Conservation (phyloP, 2,113 vertebrate genomes). For the Cromileptes altivelis region DNA sequence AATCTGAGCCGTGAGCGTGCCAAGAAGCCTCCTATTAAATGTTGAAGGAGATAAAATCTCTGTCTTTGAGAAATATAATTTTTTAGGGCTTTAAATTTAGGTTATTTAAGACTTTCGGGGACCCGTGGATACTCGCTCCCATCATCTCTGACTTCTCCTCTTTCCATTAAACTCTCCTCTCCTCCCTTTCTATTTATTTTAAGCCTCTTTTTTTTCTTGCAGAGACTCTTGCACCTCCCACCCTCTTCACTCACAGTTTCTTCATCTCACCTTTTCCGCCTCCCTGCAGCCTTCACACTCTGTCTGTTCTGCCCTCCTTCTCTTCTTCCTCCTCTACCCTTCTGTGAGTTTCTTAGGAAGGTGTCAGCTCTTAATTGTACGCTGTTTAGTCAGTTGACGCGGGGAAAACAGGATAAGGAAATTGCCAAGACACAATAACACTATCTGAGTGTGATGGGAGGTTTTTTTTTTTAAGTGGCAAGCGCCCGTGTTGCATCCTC, state of each 20-base stretch:
- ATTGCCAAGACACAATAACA: slow-evolving; percentile 36
- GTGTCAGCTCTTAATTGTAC: slow-evolving; percentile 63
- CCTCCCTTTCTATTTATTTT: slow-evolving; percentile 42
- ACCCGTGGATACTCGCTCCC: slow-evolving; percentile 26
- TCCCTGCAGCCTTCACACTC: slow-evolving; percentile 35
- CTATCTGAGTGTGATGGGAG: slow-evolving; percentile 24
- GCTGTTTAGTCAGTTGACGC: slow-evolving; percentile 55
- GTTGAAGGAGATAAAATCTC: slow-evolving; percentile 64
- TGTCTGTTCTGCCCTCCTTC: background rate
- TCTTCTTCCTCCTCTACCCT: background rate
- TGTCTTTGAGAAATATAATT: slow-evolving; percentile 54
- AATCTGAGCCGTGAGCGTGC: slow-evolving; percentile 55
- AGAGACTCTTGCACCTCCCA: slow-evolving; percentile 38
- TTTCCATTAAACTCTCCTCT: slow-evolving; percentile 34
- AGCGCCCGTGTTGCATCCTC: slow-evolving; percentile 10
- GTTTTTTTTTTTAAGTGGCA: slow-evolving; percentile 21
- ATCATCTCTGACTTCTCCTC: slow-evolving; percentile 30
- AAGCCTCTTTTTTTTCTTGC: slow-evolving; percentile 44
- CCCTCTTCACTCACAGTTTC: slow-evolving; percentile 33
- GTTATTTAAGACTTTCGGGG: slow-evolving; percentile 40
- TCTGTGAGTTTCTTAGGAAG: slow-evolving; percentile 10
- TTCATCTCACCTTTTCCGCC: slow-evolving; percentile 55
- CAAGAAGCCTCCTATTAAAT: slow-evolving; percentile 52
- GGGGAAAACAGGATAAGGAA: slow-evolving; percentile 13
- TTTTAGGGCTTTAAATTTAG: slow-evolving; percentile 44